A percentile compares a stretch with the other conserved stretches of the same genome.
These are phyloP conservation scores for Turdus rufiventris DNA, from an alignment of 2,113 vertebrate genomes.

Conservation along the genomic window DNA sequence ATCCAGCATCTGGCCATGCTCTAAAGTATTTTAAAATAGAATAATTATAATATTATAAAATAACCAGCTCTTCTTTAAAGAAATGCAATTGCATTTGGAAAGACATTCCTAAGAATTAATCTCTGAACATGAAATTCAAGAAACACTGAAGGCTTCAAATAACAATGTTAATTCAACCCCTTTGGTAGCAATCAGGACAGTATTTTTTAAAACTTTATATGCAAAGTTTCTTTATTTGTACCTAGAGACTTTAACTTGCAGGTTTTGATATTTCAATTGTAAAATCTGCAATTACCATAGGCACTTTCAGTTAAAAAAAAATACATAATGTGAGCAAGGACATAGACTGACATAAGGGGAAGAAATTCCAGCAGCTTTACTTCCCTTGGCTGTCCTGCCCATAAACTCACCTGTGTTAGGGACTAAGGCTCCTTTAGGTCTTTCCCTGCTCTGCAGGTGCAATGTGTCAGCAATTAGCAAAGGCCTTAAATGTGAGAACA, in stretches of 20 bases:
- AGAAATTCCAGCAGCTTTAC: neutral
- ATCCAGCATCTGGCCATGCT: neutral
- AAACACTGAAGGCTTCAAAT: neutral
- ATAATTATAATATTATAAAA: neutral
- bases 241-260: neutral
- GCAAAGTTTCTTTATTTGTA: neutral
- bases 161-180: neutral
- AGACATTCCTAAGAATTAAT: neutral
- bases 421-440: neutral
- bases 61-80: neutral
- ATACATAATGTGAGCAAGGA: fast-evolving
- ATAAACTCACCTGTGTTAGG: neutral
- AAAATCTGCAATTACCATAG: neutral
- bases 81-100: neutral
- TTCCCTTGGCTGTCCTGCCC: neutral
- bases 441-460: neutral
- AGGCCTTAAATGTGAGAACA: neutral
- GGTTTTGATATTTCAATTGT: neutral
- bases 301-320: neutral
- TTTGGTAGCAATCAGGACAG: neutral
- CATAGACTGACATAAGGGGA: fast-evolving
- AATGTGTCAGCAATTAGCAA: neutral
- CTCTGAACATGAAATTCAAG: neutral
- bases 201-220: neutral
- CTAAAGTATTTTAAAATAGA: neutral